Evolutionary conservation across 2,797 vertebrate genomes (phyloP).

Genomic region (Urophycis tenuis): DNA sequence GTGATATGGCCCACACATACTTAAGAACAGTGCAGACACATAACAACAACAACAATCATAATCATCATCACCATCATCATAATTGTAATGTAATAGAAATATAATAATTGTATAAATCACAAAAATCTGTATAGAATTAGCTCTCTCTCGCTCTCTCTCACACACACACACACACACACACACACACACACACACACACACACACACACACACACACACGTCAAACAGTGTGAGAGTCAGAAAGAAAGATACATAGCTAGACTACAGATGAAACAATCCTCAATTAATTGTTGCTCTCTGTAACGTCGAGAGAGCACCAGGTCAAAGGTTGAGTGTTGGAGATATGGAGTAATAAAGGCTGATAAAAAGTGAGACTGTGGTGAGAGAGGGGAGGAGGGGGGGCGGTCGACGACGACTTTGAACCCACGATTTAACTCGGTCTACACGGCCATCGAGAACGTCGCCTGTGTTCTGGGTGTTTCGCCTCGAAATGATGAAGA

Average conservation of each 20-base stretch:
- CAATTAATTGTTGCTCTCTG: not conserved
- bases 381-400: not conserved
- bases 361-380: not conserved
- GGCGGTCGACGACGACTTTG: slow-evolving; percentile 66
- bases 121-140: too few relatives aligned
- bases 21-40: too few relatives aligned
- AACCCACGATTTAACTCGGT: slow-evolving; percentile 36
- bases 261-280: not conserved
- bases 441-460: not conserved
- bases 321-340: not conserved
- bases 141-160: too few relatives aligned
- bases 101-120: too few relatives aligned
- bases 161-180: not conserved
- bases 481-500: slow-evolving; percentile 69
- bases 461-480: slow-evolving; percentile 10
- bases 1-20: too few relatives aligned
- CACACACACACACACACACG: slow-evolving; percentile 1
- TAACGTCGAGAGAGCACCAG: not conserved
- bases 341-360: not conserved
- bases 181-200: not conserved
- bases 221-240: not conserved
- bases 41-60: too few relatives aligned
- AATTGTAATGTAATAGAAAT: too few relatives aligned
- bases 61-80: too few relatives aligned
- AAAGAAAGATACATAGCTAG: not conserved